A percentile compares a stretch with the other conserved stretches of the same genome.
These are phyloP conservation scores for Phoeniculus purpureus DNA, from an alignment of 2,797 vertebrate species.

Conservation along the genomic window DNA sequence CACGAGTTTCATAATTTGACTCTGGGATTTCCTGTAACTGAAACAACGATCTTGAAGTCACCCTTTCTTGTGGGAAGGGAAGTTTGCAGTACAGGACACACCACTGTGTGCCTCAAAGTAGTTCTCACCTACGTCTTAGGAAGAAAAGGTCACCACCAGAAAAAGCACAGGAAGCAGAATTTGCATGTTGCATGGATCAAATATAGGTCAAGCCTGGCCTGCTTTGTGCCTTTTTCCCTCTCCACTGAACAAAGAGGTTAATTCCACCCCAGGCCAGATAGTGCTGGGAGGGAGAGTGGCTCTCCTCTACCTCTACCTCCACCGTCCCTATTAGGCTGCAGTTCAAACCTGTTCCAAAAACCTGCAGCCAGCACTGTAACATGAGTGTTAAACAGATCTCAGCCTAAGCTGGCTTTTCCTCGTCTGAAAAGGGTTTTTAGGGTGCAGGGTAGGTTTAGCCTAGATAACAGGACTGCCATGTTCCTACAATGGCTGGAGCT, in stretches of 20 bases:
- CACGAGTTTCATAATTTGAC: neutral
- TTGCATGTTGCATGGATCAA: neutral
- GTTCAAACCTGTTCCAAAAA: neutral
- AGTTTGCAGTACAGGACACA: neutral
- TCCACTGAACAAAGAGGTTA: constrained; percentile 29
- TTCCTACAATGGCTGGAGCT: neutral
- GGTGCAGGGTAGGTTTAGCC: neutral
- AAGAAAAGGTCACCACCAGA: constrained; percentile 36
- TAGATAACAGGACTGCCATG: fast-evolving
- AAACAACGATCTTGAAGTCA: neutral
- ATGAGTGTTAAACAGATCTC: fast-evolving
- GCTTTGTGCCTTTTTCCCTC: neutral
- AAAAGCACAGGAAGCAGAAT: constrained; percentile 1
- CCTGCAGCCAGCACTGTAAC: neutral
- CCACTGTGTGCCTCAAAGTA: neutral
- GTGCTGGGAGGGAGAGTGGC: neutral
- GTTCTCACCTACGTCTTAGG: neutral
- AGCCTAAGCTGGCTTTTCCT: neutral
- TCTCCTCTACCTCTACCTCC: neutral
- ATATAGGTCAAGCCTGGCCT: constrained; percentile 34
- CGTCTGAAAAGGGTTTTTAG: neutral
- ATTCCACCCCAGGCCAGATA: neutral
- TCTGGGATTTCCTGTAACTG: constrained; percentile 32
- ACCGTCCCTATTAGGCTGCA: neutral
- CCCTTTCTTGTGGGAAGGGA: neutral